Conservation (phyloP, 2,113 vertebrate species). For the Tetrax tetrax region DNA sequence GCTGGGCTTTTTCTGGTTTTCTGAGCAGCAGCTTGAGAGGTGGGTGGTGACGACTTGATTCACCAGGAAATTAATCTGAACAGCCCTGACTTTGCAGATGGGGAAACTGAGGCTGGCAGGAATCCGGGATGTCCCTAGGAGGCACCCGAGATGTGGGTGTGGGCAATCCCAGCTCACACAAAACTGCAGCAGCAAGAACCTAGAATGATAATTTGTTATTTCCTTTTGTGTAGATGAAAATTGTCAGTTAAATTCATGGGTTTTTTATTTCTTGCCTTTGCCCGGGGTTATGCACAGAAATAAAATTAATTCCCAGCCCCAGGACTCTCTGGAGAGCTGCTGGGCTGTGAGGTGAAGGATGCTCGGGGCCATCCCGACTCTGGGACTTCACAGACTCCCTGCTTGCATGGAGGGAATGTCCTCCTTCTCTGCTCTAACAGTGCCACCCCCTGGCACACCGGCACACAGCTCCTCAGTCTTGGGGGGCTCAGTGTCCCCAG, state of each 20-base stretch:
- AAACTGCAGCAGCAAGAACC: background rate
- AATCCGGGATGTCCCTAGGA: background rate
- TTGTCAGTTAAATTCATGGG: fast-evolving
- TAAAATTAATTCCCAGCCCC: background rate
- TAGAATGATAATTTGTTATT: fast-evolving
- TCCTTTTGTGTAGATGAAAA: background rate
- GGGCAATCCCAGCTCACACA: background rate
- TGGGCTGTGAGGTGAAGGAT: background rate
- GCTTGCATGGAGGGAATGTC: background rate
- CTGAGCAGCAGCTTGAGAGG: background rate
- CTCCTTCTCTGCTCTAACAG: background rate
- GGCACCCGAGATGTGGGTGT: fast-evolving
- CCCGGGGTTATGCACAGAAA: background rate
- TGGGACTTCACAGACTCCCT: fast-evolving
- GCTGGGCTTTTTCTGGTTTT: background rate
- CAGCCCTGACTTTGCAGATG: background rate
- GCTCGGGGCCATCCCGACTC: fast-evolving
- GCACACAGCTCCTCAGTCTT: background rate
- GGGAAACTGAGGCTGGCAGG: too few relatives aligned
- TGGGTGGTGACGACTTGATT: background rate
- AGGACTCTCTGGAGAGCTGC: background rate
- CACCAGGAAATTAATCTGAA: background rate
- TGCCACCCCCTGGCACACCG: background rate
- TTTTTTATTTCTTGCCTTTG: background rate
- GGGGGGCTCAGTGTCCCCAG: background rate